A percentile compares a stretch with the other conserved stretches of the same genome.
These are phyloP conservation scores for Scrobipalpa costella DNA, from an alignment of 2,888 invertebrate genomes.

Conservation along the genomic window DNA sequence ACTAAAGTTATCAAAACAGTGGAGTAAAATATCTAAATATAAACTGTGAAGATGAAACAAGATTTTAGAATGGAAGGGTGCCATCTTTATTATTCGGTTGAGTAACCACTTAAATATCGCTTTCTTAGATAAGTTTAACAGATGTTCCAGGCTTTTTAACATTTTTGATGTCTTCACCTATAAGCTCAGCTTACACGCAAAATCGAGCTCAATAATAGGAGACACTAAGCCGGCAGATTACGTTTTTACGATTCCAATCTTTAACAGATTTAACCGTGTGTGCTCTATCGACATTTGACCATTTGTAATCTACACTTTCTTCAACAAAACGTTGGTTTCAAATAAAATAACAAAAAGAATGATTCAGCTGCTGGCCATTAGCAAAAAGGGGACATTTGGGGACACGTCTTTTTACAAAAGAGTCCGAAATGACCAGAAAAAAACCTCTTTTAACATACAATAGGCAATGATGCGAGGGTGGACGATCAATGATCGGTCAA, in stretches of 20 bases:
- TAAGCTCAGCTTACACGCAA: slow-evolving; percentile 15
- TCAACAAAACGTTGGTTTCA: slow-evolving; percentile 40
- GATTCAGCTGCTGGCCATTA: slow-evolving; percentile 71
- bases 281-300: slow-evolving; percentile 28
- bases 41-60: too few relatives aligned
- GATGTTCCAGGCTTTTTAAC: slow-evolving; percentile 20
- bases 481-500: slow-evolving; percentile 70
- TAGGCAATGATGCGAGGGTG: slow-evolving; percentile 73
- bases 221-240: slow-evolving; percentile 6
- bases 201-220: neutral
- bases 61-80: too few relatives aligned
- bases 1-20: too few relatives aligned
- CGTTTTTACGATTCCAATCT: slow-evolving; percentile 10
- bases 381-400: slow-evolving; percentile 64
- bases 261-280: slow-evolving; percentile 20
- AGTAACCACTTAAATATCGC: too few relatives aligned
- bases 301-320: slow-evolving; percentile 59
- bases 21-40: too few relatives aligned
- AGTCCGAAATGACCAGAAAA: slow-evolving; percentile 75
- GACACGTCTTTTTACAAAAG: slow-evolving; percentile 74
- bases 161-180: slow-evolving; percentile 17
- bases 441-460: slow-evolving; percentile 71
- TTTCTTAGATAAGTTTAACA: neutral
- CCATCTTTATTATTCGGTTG: too few relatives aligned
- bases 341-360: slow-evolving; percentile 41